These are phyloP conservation scores for Rhinoderma darwinii DNA, from an alignment of 2,113 vertebrate genomes.

Conservation along the genomic window DNA sequence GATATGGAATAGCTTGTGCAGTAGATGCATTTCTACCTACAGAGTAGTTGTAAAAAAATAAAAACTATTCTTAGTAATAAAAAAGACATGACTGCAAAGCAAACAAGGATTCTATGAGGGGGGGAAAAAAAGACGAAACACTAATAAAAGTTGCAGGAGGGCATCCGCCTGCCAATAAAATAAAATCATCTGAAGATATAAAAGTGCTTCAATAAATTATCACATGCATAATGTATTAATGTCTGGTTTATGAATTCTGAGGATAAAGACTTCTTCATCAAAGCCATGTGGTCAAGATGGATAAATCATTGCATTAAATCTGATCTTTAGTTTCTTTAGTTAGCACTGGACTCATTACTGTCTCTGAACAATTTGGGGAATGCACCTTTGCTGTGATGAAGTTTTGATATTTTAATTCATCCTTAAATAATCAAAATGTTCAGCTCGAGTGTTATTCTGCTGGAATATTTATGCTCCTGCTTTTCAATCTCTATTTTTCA, in stretches of 20 bases:
- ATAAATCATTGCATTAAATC: constrained; percentile 4
- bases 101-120: neutral
- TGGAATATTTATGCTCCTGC: neutral
- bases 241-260: neutral
- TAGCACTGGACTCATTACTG: neutral
- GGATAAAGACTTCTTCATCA: neutral
- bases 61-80: neutral
- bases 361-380: neutral
- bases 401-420: neutral
- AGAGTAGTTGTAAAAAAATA: neutral
- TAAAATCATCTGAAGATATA: neutral
- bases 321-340: neutral
- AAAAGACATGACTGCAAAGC: neutral
- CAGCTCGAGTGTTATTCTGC: neutral
- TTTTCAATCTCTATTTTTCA: neutral
- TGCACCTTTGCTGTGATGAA: neutral
- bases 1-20: neutral
- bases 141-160: constrained; percentile 1
- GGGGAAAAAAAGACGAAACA: neutral
- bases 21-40: neutral
- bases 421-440: constrained; percentile 5
- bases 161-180: neutral
- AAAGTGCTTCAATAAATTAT: constrained; percentile 1
- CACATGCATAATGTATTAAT: neutral
- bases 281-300: constrained; percentile 3